Base-by-base conservation (phyloP, 1,140 invertebrate genomes). In the Lasioglossum albipes region DNA sequence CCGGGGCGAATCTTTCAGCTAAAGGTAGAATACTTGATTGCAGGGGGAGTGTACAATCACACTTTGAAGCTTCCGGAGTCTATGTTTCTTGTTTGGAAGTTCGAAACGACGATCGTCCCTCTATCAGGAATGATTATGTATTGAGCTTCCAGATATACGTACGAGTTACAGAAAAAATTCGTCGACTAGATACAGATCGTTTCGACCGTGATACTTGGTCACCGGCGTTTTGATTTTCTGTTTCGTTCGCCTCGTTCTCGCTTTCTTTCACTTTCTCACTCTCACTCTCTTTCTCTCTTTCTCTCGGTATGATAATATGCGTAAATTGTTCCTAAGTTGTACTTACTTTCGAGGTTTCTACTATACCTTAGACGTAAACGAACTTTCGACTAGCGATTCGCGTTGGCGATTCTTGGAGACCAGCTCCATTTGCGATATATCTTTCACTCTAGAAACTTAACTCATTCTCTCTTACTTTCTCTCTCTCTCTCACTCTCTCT, bases 351-450 rank as follows among this genome's bases (percentile, higher is more conserved):
- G 64, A 80, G 52, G 71, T 75, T 75, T 62, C 79, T 80, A 82
- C n/a, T 49, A 42, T 76, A 71, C 66, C 68, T 83, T 80, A 83
- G 73, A 84, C 42, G 61, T 73, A 75, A 81, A 66, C 64, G 70
- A 81, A 72, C 74, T 86, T 64, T 72, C 57, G 57, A 59, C 73
- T 79, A 79, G 84, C 69, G 79, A 86, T 81, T 82, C 36, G 61
- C 61, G 59, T n/a, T 57, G 64, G 71, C 75, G 72, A 73, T 71
- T n/a, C 18, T 61, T 76, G 85, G 85, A 87, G 85, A 52, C 84
- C 85, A 87, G 85, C 86, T 87, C 85, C 79, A 65, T 64, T 45
- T 75, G 27, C 71, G 45, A 72, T 72, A 79, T 65, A 79, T 69
- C 59, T 49, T 54, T 75, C 52, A 54, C 61, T 76, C 41, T 70